Conservation (phyloP, 2,113 vertebrate species). For the Sprattus sprattus region DNA sequence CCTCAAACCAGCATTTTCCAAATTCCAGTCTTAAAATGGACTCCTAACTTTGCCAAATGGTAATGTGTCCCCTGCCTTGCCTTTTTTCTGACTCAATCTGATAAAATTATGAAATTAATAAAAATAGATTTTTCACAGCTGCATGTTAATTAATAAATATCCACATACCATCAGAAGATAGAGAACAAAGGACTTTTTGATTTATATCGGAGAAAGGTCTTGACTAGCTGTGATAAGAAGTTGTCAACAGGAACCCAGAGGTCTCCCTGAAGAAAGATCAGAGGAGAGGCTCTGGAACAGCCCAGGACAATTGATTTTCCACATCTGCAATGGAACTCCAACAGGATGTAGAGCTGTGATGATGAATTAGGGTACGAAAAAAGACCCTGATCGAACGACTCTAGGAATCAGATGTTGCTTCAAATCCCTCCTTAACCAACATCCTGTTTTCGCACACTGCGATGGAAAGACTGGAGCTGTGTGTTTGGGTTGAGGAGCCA, state of each 20-base stretch:
- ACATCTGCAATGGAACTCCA: neutral
- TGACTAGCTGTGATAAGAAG: slow-evolving; percentile 13
- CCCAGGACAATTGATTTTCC: neutral
- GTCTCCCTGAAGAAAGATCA: slow-evolving; percentile 23
- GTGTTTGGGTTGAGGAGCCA: neutral
- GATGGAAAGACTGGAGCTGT: neutral
- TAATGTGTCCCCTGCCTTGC: too few relatives aligned
- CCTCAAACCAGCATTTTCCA: too few relatives aligned
- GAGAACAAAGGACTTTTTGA: neutral
- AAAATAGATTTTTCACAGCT: neutral
- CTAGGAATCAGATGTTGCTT: neutral
- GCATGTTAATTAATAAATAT: neutral
- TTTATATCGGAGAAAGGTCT: neutral
- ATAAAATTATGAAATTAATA: too few relatives aligned
- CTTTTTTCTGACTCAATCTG: too few relatives aligned
- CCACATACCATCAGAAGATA: neutral
- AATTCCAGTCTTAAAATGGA: too few relatives aligned
- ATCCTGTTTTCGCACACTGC: neutral
- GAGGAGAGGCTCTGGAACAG: slow-evolving; percentile 19
- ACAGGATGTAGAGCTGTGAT: neutral
- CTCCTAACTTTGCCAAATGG: too few relatives aligned
- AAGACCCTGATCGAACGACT: neutral
- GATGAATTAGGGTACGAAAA: neutral
- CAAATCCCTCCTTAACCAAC: neutral
- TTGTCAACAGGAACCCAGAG: slow-evolving; percentile 12